Percentiles rank a stretch among this genome's conserved stretches.
Evolutionary conservation across 2,113 vertebrate species (phyloP).

Genomic region (Thryonomys swinderianus): DNA sequence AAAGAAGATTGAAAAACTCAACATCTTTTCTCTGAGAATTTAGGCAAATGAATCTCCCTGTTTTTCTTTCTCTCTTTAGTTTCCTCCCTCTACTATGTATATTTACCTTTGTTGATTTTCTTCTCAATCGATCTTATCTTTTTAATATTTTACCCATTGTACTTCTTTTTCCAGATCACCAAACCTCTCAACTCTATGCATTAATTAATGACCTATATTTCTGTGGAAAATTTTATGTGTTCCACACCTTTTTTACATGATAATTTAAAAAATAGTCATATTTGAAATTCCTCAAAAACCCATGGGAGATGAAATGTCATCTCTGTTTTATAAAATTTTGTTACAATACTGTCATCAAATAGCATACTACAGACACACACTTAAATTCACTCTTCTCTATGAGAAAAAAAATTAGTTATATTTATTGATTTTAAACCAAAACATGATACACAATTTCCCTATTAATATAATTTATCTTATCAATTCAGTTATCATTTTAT

Average conservation of each 20-base stretch:
- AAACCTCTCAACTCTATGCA: background rate
- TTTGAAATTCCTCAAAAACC: constrained; percentile 1
- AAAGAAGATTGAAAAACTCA: background rate
- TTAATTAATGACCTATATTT: background rate
- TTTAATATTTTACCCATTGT: background rate
- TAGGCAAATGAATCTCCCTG: background rate
- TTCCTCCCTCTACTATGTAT: background rate
- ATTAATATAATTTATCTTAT: background rate
- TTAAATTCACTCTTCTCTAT: background rate
- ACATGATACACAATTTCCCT: background rate
- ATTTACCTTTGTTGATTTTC: background rate
- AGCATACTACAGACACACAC: background rate
- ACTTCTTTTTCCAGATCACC: background rate
- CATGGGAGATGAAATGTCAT: background rate
- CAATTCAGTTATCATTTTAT: background rate
- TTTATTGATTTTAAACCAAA: background rate
- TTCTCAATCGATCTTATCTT: background rate
- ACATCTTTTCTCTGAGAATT: background rate
- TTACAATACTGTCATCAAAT: background rate
- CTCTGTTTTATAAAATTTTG: background rate
- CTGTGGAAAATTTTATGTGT: background rate
- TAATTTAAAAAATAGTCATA: background rate
- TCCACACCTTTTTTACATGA: background rate
- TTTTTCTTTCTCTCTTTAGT: background rate
- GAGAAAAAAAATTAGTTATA: background rate